Evolutionary conservation across 2,888 invertebrate genomes (phyloP), one percentile per base, ranked within the genome.

Genomic region (Eupithecia exiguata): DNA sequence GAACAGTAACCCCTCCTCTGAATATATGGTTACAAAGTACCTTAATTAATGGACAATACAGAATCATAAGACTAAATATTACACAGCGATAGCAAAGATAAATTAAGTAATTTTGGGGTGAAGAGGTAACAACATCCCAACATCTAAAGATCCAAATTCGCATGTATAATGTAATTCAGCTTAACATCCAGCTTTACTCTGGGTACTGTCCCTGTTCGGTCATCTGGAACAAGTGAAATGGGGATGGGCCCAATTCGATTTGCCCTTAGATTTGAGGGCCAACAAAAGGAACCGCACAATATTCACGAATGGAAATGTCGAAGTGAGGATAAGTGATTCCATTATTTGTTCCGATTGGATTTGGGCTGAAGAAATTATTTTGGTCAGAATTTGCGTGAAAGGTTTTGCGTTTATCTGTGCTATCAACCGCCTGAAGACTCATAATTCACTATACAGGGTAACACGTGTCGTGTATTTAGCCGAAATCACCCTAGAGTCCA

Each of bases 301-400:
- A 62, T 67, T 71, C 36, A 1, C n/a, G 25, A 63, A 72, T 63
- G 69, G 58, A 74, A 72, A 61, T 72, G n/a, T 30, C 62, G 40
- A 69, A 74, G 69, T 65, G 66, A 68, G 69, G 68, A 70, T 68
- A 75, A 78, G 75, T 63, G 71, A 72, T 61, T 74, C 70, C 16
- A 69, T 69, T 75, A 72, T 77, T 71, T 73, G 71, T 38, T 43
- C 36, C 49, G 49, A 72, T 73, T 76, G 72, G 74, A 67, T 71
- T 74, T 71, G 40, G 40, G 21, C 40, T 21, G 40, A 10, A 35
- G 35, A 9, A 62, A 62, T 35, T 40, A 66, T 66, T 40, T 25
- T 40, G 66, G 40, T 40, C 38, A 38, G 36, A 66, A 40, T 40
- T 43, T 40, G 21, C 18, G 18, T 5, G 35, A 35, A 35, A 62